These are phyloP conservation scores for Urocolius indicus DNA, from an alignment of 2,113 vertebrate genomes.

Conservation along the genomic window DNA sequence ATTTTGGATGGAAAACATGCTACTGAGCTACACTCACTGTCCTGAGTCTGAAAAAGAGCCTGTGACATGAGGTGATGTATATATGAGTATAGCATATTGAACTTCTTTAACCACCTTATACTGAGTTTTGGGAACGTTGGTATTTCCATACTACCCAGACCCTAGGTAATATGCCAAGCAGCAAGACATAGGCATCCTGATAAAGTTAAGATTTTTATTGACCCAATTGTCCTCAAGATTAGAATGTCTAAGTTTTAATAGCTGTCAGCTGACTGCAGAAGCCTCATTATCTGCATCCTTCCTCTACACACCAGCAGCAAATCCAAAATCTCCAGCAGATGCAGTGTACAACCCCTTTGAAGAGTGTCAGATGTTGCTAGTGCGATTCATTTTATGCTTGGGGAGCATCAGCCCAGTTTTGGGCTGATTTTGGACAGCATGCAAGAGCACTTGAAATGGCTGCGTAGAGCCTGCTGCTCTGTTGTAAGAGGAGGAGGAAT, in stretches of 20 bases:
- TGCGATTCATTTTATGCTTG: fast-evolving
- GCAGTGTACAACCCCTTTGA: background rate
- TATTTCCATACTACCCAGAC: background rate
- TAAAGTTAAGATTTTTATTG: background rate
- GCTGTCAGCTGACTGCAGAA: background rate
- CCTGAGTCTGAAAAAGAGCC: background rate
- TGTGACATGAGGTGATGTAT: background rate
- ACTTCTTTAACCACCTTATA: background rate
- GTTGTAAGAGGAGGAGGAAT: background rate
- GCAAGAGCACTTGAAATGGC: background rate
- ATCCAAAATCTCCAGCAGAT: background rate
- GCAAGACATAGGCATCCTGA: background rate
- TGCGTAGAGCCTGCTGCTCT: background rate
- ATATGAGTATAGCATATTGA: fast-evolving
- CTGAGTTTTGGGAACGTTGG: background rate
- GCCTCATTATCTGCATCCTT: background rate
- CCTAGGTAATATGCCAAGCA: background rate
- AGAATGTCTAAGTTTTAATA: background rate
- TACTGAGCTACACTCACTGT: background rate
- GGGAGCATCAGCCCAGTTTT: background rate
- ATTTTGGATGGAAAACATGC: background rate
- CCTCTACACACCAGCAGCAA: background rate
- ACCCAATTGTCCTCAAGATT: background rate
- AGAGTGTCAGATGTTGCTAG: background rate
- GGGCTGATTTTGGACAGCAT: background rate